Base-by-base conservation (phyloP, 2,797 vertebrate genomes). In the Lepilemur ruficaudatus region DNA sequence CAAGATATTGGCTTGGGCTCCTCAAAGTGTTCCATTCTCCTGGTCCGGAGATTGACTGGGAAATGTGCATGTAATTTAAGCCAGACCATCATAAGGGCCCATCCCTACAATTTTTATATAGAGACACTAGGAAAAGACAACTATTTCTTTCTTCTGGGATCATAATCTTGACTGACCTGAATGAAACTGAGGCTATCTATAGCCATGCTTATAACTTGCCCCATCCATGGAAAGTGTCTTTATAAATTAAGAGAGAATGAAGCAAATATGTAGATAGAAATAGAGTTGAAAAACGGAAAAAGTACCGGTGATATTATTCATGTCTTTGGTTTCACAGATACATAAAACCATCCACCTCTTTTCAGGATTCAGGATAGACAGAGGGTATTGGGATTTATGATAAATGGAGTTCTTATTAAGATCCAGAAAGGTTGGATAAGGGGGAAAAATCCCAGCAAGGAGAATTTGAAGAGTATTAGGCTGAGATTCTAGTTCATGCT, bases 361-460 rank as follows among this genome's bases (percentile, higher is more conserved):
- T 80, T 96, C 59, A 89, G 50, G 57, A 87, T 81, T 96, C 48
- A 89, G 35, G 94, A 38, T 80, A 80, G 52, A 78, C 38, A 93
- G 23, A 87, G 3, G 7, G 18, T 43, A 52, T 83, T 89, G 13
- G 5, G 15, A 57, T 63, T 95, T 73, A n/a, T 84, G 10, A 46
- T 78, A 81, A 93, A 50, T 59, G 14, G 7, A 17, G 3, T 35
- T 89, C 15, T 83, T 83, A 20, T 46, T 93, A 30, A 85, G 83
- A 91, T 92, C 18, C 25, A 52, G 20, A 83, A 79, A 43, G 7
- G n/a, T 8, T 72, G 11, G 10, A 79, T 79, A n/a, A 11, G 13
- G 0, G 5, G 2, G 41, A 28, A 70, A 6, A 89, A 46, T 46
- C 38, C 15, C 35, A 84, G 52, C 20, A 93, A 61, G 9, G 75